phyloP scores from a whole-genome alignment of 2,797 vertebrate species.

The Xiphorhynchus erythropygius region DNA sequence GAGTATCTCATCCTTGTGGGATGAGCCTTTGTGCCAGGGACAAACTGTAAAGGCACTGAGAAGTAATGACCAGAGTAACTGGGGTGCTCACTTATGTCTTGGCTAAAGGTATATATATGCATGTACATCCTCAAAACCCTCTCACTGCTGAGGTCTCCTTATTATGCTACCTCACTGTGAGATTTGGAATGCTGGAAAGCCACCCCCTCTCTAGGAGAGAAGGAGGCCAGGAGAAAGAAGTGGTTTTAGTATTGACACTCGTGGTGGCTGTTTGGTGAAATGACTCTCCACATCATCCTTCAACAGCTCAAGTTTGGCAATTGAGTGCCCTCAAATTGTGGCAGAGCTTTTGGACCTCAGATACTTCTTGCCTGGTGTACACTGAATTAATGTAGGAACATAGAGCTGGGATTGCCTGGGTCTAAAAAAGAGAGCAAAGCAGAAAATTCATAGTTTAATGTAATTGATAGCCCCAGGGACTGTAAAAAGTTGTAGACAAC shows the following conservation, averaged over 20 bases:
- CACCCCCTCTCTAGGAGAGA: not conserved
- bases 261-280: not conserved
- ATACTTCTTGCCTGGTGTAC: not conserved
- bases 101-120: not conserved
- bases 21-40: not conserved
- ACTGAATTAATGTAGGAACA: not conserved
- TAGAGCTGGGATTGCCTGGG: not conserved
- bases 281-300: not conserved
- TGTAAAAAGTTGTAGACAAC: not conserved
- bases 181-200: not conserved
- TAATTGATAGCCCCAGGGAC: not conserved
- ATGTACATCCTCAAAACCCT: not conserved
- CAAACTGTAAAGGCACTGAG: not conserved
- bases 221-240: not conserved
- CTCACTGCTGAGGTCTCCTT: not conserved
- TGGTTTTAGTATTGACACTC: not conserved
- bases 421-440: not conserved
- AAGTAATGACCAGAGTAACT: not conserved
- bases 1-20: not conserved
- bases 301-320: not conserved
- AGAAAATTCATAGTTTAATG: not conserved
- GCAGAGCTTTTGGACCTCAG: not conserved
- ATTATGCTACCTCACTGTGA: not conserved
- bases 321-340: not conserved
- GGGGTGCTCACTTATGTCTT: not conserved